Evolutionary conservation across 2,797 vertebrate species (phyloP).

Genomic region (Lepilemur septentrionalis): DNA sequence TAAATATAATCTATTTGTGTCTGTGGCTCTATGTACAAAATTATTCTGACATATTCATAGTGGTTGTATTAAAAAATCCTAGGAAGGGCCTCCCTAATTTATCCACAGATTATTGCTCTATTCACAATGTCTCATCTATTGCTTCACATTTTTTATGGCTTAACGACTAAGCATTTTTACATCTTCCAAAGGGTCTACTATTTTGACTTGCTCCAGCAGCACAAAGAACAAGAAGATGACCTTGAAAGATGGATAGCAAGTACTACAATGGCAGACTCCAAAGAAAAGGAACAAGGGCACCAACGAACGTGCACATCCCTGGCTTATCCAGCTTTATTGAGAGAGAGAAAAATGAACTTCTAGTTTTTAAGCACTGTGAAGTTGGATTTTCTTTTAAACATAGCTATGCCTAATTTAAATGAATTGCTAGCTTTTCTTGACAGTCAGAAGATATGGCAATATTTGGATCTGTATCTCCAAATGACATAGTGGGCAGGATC

Average conservation of each 20-base stretch:
- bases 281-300: not conserved
- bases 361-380: not conserved
- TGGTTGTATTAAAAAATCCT: not conserved
- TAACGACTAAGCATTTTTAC: not conserved
- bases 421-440: not conserved
- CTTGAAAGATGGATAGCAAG: not conserved
- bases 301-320: fast-evolving
- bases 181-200: not conserved
- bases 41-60: not conserved
- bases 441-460: not conserved
- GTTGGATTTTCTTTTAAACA: not conserved
- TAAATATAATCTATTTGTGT: not conserved
- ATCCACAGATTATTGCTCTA: not conserved
- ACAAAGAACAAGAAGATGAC: not conserved
- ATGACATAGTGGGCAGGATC: fast-evolving
- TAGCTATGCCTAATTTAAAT: not conserved
- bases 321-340: not conserved
- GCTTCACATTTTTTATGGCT: not conserved
- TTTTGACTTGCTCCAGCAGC: not conserved
- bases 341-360: not conserved
- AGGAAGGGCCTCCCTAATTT: fast-evolving
- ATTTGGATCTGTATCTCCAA: not conserved
- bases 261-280: not conserved
- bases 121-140: not conserved
- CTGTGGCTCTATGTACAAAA: not conserved